Evolutionary conservation across 2,113 vertebrate genomes (phyloP).

Genomic region (Sebastes fasciatus): DNA sequence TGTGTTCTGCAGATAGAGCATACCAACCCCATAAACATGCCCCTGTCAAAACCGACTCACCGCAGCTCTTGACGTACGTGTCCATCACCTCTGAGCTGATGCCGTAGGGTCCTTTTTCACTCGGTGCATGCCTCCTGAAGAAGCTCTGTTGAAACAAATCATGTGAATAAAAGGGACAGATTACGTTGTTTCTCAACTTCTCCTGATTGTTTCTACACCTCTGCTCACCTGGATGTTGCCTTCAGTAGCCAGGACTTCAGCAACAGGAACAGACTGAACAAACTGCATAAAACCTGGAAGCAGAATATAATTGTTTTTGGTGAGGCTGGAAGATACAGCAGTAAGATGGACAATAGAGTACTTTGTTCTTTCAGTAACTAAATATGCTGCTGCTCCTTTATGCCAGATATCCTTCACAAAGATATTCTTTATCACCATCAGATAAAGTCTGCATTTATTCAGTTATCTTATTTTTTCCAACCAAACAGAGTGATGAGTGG

Average conservation of each 20-base stretch:
- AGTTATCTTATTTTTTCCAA: not conserved
- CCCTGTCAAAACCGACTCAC: conserved; percentile 79
- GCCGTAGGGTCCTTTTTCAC: conserved; percentile 95
- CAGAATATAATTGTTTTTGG: not conserved
- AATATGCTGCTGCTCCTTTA: not conserved
- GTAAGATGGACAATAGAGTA: not conserved
- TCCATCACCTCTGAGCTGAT: conserved; percentile 99
- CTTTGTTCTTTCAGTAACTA: not conserved
- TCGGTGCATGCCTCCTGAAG: conserved; percentile 95
- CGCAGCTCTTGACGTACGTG: conserved; percentile 98
- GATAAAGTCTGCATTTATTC: not conserved
- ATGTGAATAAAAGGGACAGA: not conserved
- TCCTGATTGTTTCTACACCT: not conserved
- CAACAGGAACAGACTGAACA: conserved; percentile 97
- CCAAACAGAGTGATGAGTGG: not conserved
- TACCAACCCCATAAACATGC: not conserved
- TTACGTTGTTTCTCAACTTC: not conserved
- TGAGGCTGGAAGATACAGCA: not conserved
- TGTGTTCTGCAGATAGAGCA: not conserved
- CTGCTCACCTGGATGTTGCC: conserved; percentile 96
- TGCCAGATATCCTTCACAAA: not conserved
- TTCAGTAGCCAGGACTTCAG: conserved; percentile 97
- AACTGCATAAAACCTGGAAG: conserved; percentile 98
- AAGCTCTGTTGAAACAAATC: conserved; percentile 88
- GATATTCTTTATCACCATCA: not conserved